These are phyloP conservation scores for Arctopsyche grandis DNA, from an alignment of 1,140 invertebrate species.

Conservation along the genomic window DNA sequence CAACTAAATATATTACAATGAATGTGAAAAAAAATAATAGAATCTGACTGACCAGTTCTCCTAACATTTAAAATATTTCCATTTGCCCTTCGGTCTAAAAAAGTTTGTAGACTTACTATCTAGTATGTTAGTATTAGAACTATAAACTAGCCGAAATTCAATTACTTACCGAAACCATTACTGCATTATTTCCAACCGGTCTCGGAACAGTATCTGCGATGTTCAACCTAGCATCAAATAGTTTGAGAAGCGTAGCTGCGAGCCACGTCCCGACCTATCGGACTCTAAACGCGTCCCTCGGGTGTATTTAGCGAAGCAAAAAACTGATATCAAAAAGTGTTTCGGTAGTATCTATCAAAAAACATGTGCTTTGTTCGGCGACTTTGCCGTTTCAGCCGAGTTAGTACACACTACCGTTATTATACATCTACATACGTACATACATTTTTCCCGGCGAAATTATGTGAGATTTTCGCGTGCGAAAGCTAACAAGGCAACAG, in stretches of 20 bases:
- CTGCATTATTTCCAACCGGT: too few species aligned
- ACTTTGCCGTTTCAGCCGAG: conserved; percentile 16
- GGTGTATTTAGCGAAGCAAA: conserved; percentile 47
- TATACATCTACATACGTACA: background rate
- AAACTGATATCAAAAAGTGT: conserved; percentile 49
- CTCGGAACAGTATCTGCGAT: too few species aligned
- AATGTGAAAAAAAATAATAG: too few species aligned
- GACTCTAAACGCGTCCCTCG: conserved; percentile 45
- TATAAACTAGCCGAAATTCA: too few species aligned
- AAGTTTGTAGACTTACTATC: too few species aligned
- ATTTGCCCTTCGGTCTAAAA: too few species aligned
- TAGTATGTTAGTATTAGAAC: too few species aligned
- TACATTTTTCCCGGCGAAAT: background rate
- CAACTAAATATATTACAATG: too few species aligned
- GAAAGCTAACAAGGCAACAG: background rate
- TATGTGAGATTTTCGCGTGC: background rate
- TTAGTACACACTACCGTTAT: background rate
- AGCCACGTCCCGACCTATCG: conserved; percentile 38
- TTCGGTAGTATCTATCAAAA: conserved; percentile 46
- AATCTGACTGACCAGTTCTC: too few species aligned
- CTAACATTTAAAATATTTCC: too few species aligned
- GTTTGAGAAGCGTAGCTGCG: conserved; percentile 27
- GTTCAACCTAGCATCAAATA: background rate
- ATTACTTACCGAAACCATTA: too few species aligned
- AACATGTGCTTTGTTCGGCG: conserved; percentile 42